A percentile compares a stretch with the other conserved stretches of the same genome.
Conservation (phyloP, 2,888 invertebrate genomes). For the Orthosia incerta region DNA sequence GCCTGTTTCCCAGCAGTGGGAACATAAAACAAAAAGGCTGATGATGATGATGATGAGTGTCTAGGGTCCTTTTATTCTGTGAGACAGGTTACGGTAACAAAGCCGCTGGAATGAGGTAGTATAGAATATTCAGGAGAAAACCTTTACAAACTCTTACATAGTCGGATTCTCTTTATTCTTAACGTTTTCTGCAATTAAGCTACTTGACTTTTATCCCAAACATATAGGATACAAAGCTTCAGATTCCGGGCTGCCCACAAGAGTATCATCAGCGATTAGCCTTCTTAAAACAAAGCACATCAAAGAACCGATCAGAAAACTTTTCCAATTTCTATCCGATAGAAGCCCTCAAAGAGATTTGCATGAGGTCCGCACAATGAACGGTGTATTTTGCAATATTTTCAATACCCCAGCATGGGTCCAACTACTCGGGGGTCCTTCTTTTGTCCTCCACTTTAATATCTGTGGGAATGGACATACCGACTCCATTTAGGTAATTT, state of each 20-base stretch:
- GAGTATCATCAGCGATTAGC: slow-evolving; percentile 69
- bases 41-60: too few species aligned
- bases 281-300: slow-evolving; percentile 80
- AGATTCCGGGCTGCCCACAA: neutral
- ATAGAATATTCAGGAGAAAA: slow-evolving; percentile 3
- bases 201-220: slow-evolving; percentile 22
- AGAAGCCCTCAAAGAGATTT: slow-evolving; percentile 88
- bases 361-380: slow-evolving; percentile 84
- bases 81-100: too few species aligned
- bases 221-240: neutral
- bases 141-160: neutral
- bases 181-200: neutral
- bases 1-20: too few species aligned
- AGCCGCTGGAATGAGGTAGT: too few species aligned
- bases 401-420: slow-evolving; percentile 89
- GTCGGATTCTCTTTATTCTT: too few species aligned
- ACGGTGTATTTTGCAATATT: slow-evolving; percentile 86
- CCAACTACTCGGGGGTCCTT: slow-evolving; percentile 83
- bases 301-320: slow-evolving; percentile 83
- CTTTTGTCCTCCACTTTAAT: slow-evolving; percentile 88
- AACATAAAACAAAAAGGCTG: too few species aligned
- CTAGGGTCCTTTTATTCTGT: too few species aligned
- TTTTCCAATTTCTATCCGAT: slow-evolving; percentile 89
- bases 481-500: slow-evolving; percentile 90
- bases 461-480: slow-evolving; percentile 91